phyloP scores from a whole-genome alignment of 2,113 vertebrate species.

The Pachyramphus minor region DNA sequence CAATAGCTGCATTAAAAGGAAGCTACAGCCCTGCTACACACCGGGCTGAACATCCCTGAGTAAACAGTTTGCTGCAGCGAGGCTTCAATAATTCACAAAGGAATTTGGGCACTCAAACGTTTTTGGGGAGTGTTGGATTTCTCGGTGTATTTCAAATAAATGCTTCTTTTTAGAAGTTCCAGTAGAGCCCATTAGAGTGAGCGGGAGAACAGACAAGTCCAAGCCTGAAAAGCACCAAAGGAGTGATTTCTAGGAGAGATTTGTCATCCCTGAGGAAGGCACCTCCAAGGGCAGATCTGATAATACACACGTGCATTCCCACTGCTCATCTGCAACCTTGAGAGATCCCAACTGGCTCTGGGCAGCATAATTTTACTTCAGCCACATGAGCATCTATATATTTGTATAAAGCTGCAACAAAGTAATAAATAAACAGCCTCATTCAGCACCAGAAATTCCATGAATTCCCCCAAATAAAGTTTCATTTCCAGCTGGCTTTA shows the following conservation, averaged over 20 bases:
- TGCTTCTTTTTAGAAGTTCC: neutral
- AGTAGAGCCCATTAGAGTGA: neutral
- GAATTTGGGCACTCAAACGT: neutral
- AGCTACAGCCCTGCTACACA: neutral
- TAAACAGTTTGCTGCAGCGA: neutral
- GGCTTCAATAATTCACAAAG: neutral
- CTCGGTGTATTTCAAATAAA: neutral
- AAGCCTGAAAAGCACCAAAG: neutral
- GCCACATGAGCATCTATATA: neutral
- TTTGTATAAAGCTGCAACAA: conserved; percentile 11
- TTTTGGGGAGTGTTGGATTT: neutral
- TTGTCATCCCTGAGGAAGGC: conserved; percentile 9
- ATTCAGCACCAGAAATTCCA: neutral
- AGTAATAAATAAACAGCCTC: conserved; percentile 52
- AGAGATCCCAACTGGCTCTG: conserved; percentile 22
- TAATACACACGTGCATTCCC: conserved; percentile 33
- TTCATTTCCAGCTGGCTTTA: neutral
- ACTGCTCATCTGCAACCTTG: conserved; percentile 52
- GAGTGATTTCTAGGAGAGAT: neutral
- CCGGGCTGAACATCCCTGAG: neutral
- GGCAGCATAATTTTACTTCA: conserved; percentile 7
- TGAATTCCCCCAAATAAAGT: neutral
- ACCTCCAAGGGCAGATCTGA: conserved; percentile 43
- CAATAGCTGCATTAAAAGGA: conserved; percentile 5
- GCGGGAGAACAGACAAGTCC: neutral